Base-by-base conservation (phyloP, 2,888 invertebrate species). In the Caenorhabditis wallacei region DNA sequence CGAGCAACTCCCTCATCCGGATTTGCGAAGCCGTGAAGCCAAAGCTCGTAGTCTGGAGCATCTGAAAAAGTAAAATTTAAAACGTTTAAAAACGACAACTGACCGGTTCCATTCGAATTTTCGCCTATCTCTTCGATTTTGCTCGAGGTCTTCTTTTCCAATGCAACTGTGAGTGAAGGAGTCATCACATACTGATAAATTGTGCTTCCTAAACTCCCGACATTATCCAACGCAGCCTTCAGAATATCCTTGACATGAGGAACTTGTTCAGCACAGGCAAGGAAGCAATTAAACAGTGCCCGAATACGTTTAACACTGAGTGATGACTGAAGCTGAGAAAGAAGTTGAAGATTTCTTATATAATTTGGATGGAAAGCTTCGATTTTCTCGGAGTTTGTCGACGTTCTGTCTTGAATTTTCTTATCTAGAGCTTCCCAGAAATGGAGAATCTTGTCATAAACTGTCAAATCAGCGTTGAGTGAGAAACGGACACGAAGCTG, bases 361-460 rank as follows among this genome's bases (percentile, higher is more conserved):
- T 63, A 40, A 11, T 64, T 56, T 24, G 48, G 13, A 7, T 51
- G 40, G 51, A 68, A 80, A 18, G 53, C 51, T 13, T 30, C 46
- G 26, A 82, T 18, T 46, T 53, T 53, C 11, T 43, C 61, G 24
- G 64, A 7, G 13, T 43, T 10, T 2, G 0, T 53, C 10, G 13
- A 5, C 16, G 46, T 63, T 61, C 22, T 61, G 22, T 76, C 59
- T 13, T 40, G 26, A 8, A 76, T 59, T 26, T 61, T 53, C 18
- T 61, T 59, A 30, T 54, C 43, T 0, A 76, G 69, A n/a, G 74
- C 43, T 56, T 83, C 83, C 74, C 74, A 83, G 37, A 70, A 70
- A 4, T 70, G 16, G n/a, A 83, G 24, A 20, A 83, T 51, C 11
- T 59, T 51, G 35, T 83, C 79, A 51, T 75, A 83, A 16, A 83